Evolutionary conservation across 2,113 vertebrate genomes (phyloP), one percentile per base, ranked within the genome.

Genomic region (Gavia stellata): DNA sequence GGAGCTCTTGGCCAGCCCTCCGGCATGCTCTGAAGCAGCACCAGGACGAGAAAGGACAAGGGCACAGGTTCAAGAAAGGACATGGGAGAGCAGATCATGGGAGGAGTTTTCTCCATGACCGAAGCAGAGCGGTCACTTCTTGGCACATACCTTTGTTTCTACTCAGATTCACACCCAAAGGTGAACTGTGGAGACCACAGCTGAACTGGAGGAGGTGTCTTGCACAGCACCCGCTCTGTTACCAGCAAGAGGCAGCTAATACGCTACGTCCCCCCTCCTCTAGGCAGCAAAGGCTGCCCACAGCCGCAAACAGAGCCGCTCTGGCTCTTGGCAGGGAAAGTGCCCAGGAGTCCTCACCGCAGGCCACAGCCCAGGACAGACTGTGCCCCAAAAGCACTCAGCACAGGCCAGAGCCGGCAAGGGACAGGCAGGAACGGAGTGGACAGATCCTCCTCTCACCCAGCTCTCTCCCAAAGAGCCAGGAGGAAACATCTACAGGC

Each of bases 361-460:
- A 44, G 31, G 42, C 36, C 83, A 79, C 62, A 79, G 70, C 9
- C 61, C 63, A 68, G 49, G 44, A 70, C 29, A 92, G 31, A 58
- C 33, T 17, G n/a, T 59, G 44, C 18, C 25, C 49, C 7, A 1
- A 72, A 75, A 55, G 24, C 0, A 0, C 31, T 19, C 0, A 0
- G 66, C 62, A 38, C 28, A 77, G 38, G 49, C 34, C 68, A 49
- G 47, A 62, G 58, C 25, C 1, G 0, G 44, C 47, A 68, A 10
- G 24, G 58, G 58, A 65, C 45, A 70, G 65, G 15, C 59, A 90
- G 45, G 50, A 88, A 38, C 1, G 1, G 49, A 81, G 61, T 0
- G 0, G 65, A 34, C 29, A 90, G 63, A 56, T 10, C 8, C 33
- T 56, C 33, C 33, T 50, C 78, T 45, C 49, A 38, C 28, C 66